A percentile compares a stretch with the other conserved stretches of the same genome.
Evolutionary conservation across 2,797 vertebrate species (phyloP).

Genomic region (Coranthus polyacanthus): DNA sequence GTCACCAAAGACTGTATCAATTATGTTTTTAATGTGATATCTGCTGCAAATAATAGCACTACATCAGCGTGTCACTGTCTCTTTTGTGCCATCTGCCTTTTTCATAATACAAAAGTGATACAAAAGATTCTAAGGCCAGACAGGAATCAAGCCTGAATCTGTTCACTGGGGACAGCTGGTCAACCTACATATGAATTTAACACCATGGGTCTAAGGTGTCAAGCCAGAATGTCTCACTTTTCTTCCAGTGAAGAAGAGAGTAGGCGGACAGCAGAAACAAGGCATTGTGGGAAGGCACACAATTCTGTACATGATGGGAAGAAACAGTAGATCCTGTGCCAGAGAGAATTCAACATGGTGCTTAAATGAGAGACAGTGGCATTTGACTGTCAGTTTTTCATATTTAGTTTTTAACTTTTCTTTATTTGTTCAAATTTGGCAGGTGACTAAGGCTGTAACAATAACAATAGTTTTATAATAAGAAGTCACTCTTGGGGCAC

Average conservation of each 20-base stretch:
- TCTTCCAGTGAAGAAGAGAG: conserved; percentile 1
- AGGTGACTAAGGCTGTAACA: too few species aligned
- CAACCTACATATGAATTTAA: conserved; percentile 14
- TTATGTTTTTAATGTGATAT: neutral
- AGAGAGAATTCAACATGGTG: too few species aligned
- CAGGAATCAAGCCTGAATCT: neutral
- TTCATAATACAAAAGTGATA: neutral
- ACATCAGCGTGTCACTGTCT: neutral
- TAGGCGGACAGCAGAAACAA: conserved; percentile 21
- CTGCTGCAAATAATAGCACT: neutral
- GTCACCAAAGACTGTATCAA: neutral
- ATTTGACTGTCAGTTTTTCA: too few species aligned
- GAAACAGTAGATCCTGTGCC: too few species aligned
- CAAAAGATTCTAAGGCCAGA: neutral
- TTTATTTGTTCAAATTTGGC: too few species aligned
- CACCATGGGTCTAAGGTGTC: conserved; percentile 17
- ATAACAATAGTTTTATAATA: too few species aligned
- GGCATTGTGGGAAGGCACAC: neutral
- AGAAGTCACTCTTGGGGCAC: too few species aligned
- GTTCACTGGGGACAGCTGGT: neutral
- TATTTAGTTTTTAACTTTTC: too few species aligned
- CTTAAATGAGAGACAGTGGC: too few species aligned
- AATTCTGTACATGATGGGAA: neutral
- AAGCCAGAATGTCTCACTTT: conserved; percentile 10
- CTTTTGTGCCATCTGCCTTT: neutral